phyloP scores from a whole-genome alignment of 2,888 invertebrate species.

The Mycalesis mineus region DNA sequence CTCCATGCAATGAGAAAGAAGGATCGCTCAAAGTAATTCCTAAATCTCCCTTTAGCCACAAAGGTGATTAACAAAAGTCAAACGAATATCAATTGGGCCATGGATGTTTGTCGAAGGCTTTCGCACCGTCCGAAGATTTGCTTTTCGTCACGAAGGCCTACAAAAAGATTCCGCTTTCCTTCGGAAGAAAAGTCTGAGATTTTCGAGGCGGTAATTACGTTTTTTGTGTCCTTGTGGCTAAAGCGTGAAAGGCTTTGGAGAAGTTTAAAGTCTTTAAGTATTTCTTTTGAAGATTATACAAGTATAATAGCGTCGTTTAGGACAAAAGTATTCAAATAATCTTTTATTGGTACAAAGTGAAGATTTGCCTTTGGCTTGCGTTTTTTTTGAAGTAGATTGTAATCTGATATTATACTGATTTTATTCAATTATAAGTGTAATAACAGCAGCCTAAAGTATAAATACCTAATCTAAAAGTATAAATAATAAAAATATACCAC shows the following conservation, averaged over 20 bases:
- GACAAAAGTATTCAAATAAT: not conserved
- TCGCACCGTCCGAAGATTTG: slow-evolving; percentile 3
- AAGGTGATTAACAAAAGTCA: slow-evolving; percentile 13
- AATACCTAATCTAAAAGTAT: too few species aligned
- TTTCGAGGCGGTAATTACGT: slow-evolving; percentile 1
- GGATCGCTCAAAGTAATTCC: not conserved
- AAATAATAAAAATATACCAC: too few species aligned
- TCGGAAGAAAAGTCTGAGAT: not conserved
- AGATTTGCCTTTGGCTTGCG: too few species aligned
- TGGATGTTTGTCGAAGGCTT: slow-evolving; percentile 12
- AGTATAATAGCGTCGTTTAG: not conserved
- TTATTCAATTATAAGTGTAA: too few species aligned
- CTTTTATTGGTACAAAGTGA: too few species aligned
- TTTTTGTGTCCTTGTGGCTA: not conserved
- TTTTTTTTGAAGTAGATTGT: too few species aligned
- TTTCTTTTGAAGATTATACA: not conserved
- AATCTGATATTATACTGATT: too few species aligned
- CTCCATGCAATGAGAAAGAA: not conserved
- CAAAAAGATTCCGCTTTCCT: not conserved
- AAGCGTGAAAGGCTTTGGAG: not conserved
- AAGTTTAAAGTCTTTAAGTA: not conserved
- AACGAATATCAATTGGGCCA: not conserved
- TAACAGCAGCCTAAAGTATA: too few species aligned
- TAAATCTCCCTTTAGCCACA: not conserved
- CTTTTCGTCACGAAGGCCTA: not conserved